These are phyloP conservation scores for Epirrita christyi DNA, from an alignment of 2,888 invertebrate genomes.

Conservation along the genomic window DNA sequence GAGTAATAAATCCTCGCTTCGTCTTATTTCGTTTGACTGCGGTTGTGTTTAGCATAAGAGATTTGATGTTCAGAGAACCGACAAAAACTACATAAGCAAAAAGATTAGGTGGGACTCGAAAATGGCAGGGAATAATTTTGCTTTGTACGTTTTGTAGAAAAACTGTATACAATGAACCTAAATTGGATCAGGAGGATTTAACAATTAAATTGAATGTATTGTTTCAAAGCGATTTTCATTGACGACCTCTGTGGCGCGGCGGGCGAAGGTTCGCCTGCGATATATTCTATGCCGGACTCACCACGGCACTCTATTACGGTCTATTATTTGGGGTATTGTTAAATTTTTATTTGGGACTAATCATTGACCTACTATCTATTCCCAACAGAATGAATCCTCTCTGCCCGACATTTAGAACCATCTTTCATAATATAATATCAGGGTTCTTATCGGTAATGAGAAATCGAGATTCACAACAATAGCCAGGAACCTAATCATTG, in stretches of 20 bases:
- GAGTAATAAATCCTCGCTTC: constrained; percentile 27
- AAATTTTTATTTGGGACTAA: too few species aligned
- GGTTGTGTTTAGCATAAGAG: constrained; percentile 19
- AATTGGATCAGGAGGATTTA: too few species aligned
- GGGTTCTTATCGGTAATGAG: constrained; percentile 26
- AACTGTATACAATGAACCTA: not conserved
- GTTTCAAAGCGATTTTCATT: too few species aligned
- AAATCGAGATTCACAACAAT: constrained; percentile 33
- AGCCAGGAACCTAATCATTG: constrained; percentile 34
- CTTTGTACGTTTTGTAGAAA: too few species aligned
- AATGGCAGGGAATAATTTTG: not conserved
- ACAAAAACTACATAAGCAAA: constrained; percentile 10
- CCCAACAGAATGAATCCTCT: not conserved
- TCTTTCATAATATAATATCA: not conserved
- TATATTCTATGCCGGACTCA: too few species aligned
- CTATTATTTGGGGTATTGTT: too few species aligned
- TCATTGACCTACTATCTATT: too few species aligned
- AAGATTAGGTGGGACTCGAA: constrained; percentile 5
- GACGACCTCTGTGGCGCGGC: too few species aligned
- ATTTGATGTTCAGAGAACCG: constrained; percentile 8
- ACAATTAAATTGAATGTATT: too few species aligned
- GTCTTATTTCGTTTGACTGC: constrained; percentile 23
- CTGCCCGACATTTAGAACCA: not conserved
- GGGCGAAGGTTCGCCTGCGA: too few species aligned
- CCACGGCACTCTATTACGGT: too few species aligned